Conservation (phyloP, 2,113 vertebrate genomes). For the Nyctibius bracteatus region DNA sequence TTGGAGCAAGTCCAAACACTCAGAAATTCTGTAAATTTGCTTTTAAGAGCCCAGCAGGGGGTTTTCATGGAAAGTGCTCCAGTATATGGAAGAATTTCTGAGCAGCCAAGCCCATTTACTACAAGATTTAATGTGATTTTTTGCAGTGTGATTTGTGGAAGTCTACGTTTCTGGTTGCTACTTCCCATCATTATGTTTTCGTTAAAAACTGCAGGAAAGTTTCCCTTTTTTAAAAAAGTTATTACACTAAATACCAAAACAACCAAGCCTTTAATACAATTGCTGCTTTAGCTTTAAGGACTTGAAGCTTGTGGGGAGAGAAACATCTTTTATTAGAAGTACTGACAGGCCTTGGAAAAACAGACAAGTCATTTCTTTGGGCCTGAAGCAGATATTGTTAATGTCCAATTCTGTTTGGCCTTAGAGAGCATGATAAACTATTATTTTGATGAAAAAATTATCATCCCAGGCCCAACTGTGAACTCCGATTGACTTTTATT, state of each 20-base stretch:
- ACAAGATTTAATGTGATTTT: neutral
- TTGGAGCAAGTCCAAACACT: constrained; percentile 63
- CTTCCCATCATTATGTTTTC: neutral
- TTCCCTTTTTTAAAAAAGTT: neutral
- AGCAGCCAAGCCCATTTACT: constrained; percentile 9
- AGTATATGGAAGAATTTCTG: neutral
- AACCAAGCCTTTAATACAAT: neutral
- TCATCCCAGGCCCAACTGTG: neutral
- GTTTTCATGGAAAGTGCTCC: neutral
- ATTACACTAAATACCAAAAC: neutral
- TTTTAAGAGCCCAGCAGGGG: constrained; percentile 57
- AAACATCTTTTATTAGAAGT: neutral
- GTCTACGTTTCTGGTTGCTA: neutral
- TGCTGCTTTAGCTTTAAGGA: neutral
- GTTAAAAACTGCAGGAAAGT: neutral
- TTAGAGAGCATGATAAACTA: neutral
- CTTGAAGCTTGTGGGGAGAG: neutral
- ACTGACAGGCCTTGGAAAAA: neutral
- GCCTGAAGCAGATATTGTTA: neutral
- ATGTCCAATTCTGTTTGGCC: neutral
- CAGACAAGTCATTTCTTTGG: neutral
- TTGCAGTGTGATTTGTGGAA: neutral
- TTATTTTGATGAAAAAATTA: neutral
- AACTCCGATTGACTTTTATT: neutral
- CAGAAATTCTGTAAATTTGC: constrained; percentile 59